Conservation (phyloP, 2,797 vertebrate genomes). For the Poeciliopsis turneri region DNA sequence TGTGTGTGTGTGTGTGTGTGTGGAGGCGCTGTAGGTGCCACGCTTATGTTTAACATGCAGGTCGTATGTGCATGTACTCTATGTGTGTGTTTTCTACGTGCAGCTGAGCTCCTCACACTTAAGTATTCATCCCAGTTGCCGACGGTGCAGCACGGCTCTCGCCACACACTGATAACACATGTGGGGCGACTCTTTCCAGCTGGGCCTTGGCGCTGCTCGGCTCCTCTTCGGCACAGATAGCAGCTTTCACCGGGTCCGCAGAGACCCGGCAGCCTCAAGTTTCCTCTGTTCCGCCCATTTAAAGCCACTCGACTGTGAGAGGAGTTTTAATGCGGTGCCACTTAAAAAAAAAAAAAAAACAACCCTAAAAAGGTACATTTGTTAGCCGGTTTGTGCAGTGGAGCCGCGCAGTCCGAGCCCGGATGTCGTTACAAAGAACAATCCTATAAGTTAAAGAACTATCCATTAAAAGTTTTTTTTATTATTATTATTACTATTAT, state of each 20-base stretch:
- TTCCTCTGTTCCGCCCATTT: conserved; percentile 70
- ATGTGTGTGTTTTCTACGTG: conserved; percentile 1
- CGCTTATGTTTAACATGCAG: conserved; percentile 25
- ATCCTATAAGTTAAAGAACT: conserved; percentile 32
- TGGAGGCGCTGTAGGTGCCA: conserved; percentile 12
- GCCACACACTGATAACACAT: conserved; percentile 67
- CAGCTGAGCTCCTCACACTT: conserved; percentile 36
- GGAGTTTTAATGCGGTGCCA: conserved; percentile 75
- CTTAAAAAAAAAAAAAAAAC: conserved; percentile 64
- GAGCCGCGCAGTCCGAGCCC: conserved; percentile 30
- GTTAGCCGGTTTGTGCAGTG: conserved; percentile 43
- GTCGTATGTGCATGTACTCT: conserved; percentile 6
- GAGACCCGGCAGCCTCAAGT: conserved; percentile 72
- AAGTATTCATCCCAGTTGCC: conserved; percentile 62
- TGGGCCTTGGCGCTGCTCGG: conserved; percentile 60
- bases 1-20: conserved; percentile 11
- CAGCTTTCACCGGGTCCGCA: conserved; percentile 70
- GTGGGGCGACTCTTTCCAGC: conserved; percentile 66
- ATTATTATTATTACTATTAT: not conserved
- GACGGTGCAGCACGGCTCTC: conserved; percentile 61
- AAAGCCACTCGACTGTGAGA: conserved; percentile 73
- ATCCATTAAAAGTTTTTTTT: conserved; percentile 3
- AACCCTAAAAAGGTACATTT: conserved; percentile 62
- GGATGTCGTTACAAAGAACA: conserved; percentile 24
- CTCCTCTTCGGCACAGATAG: conserved; percentile 65